phyloP scores from a whole-genome alignment of 2,888 invertebrate species.

The Drosophila mettleri region DNA sequence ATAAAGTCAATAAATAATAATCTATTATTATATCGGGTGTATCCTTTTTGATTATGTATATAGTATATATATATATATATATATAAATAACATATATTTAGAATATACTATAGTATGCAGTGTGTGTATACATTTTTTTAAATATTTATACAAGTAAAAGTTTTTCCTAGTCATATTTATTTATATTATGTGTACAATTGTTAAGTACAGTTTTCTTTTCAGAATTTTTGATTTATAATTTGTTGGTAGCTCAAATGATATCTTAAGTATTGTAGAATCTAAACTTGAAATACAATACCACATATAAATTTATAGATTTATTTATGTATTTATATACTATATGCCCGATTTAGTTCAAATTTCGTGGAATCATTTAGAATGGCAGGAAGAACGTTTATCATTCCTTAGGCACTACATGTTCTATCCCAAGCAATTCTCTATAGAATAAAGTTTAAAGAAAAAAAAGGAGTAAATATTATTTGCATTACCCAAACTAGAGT shows the following conservation, averaged over 20 bases:
- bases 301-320: conserved; percentile 6
- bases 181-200: conserved; percentile 16
- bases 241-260: conserved; percentile 7
- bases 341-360: conserved; percentile 34
- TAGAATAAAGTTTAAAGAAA: conserved; percentile 20
- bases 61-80: conserved; percentile 4
- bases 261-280: conserved; percentile 12
- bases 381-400: conserved; percentile 50
- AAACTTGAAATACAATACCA: conserved; percentile 10
- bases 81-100: conserved; percentile 10
- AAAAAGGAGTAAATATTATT: conserved; percentile 5
- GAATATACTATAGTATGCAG: no score
- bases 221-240: conserved; percentile 57
- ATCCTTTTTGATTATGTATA: conserved; percentile 3
- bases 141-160: conserved; percentile 15
- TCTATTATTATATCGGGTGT: conserved; percentile 6
- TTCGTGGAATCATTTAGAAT: conserved; percentile 22
- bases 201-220: conserved; percentile 29
- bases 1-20: conserved; percentile 26
- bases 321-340: conserved; percentile 25
- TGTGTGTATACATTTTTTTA: conserved; percentile 24
- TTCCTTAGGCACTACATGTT: conserved; percentile 50
- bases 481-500: conserved; percentile 16
- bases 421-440: conserved; percentile 36
- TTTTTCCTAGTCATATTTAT: conserved; percentile 13